These are phyloP conservation scores for Fulica atra DNA, from an alignment of 2,113 vertebrate genomes.

Conservation along the genomic window DNA sequence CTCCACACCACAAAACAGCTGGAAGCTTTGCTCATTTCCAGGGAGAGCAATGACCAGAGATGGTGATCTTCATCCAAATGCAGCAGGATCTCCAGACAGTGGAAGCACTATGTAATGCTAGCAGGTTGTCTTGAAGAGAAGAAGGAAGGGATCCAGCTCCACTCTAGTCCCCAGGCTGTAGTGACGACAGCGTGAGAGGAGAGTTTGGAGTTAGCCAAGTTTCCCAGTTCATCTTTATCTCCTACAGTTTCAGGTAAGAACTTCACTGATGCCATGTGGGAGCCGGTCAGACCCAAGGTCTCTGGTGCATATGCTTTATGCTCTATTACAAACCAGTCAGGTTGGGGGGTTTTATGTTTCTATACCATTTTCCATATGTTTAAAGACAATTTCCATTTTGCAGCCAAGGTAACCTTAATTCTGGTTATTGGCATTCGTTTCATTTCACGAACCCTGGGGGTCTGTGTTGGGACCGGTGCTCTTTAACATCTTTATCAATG, in stretches of 20 bases:
- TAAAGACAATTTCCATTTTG: not conserved
- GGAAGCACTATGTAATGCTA: too few relatives aligned
- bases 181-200: not conserved
- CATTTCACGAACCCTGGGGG: too few relatives aligned
- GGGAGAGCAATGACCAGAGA: not conserved
- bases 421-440: not conserved
- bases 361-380: constrained; percentile 2
- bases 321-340: not conserved
- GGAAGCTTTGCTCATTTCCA: not conserved
- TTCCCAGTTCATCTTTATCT: not conserved
- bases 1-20: not conserved
- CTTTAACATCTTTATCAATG: too few relatives aligned
- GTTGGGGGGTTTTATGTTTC: not conserved
- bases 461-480: too few relatives aligned
- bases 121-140: not conserved
- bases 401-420: constrained; percentile 4
- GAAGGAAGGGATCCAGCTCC: not conserved
- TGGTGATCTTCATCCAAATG: not conserved
- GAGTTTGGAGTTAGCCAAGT: not conserved
- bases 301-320: not conserved
- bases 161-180: not conserved
- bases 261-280: not conserved
- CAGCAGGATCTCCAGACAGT: not conserved
- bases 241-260: not conserved
- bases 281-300: not conserved